Conservation (phyloP, 2,113 vertebrate genomes). For the Damaliscus lunatus region DNA sequence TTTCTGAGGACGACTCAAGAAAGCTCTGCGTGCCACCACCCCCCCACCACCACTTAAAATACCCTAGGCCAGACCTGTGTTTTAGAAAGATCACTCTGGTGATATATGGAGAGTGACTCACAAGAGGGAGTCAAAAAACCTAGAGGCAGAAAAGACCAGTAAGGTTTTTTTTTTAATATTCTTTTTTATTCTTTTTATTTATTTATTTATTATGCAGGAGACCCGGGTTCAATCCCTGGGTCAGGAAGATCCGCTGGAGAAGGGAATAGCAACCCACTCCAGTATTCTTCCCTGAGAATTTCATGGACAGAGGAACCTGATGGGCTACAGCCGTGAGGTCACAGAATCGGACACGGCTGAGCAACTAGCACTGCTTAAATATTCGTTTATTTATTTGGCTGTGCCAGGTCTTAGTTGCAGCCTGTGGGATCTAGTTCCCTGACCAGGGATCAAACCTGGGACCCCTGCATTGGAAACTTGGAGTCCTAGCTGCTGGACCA, state of each 20-base stretch:
- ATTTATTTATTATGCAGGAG: not conserved
- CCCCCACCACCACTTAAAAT: not conserved
- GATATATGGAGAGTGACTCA: not conserved
- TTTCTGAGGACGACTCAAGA: not conserved
- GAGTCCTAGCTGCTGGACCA: not conserved
- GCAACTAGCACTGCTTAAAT: not conserved
- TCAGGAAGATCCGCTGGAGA: not conserved
- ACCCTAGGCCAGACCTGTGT: not conserved
- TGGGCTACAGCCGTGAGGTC: not conserved
- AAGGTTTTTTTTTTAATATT: not conserved
- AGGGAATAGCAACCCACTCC: not conserved
- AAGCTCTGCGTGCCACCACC: not conserved
- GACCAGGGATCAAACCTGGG: not conserved
- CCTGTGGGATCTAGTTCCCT: not conserved
- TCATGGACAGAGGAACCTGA: not conserved
- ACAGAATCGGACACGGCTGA: not conserved
- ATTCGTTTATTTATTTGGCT: not conserved
- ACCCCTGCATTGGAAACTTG: not conserved
- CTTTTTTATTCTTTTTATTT: not conserved
- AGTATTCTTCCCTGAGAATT: not conserved
- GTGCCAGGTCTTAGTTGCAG: not conserved
- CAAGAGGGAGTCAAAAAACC: not conserved
- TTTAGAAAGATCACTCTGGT: not conserved
- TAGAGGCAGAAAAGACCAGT: not conserved
- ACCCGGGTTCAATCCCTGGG: not conserved